Conservation (phyloP, 1,140 invertebrate species). For the Steinernema feltiae region DNA sequence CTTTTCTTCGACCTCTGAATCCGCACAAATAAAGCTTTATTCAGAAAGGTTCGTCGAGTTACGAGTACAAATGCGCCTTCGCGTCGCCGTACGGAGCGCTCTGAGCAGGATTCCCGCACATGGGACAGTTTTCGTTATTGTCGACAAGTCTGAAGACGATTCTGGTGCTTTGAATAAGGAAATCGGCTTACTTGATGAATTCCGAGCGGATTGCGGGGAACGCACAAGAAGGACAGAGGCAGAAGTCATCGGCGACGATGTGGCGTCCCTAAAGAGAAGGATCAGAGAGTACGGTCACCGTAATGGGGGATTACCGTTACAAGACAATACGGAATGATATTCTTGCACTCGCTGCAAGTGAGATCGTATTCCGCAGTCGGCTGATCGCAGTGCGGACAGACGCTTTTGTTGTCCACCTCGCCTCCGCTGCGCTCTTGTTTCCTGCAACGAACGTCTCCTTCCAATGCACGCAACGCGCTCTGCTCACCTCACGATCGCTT, state of each 20-base stretch:
- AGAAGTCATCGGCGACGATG: constrained; percentile 77
- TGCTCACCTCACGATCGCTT: constrained; percentile 71
- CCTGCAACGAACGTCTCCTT: constrained; percentile 54
- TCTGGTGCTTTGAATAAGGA: background rate
- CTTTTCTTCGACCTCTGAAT: background rate
- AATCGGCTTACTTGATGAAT: constrained; percentile 41
- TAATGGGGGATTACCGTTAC: constrained; percentile 69
- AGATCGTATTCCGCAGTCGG: constrained; percentile 71
- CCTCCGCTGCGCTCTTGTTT: constrained; percentile 63
- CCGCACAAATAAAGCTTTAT: background rate
- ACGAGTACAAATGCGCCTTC: background rate
- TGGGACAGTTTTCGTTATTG: constrained; percentile 28
- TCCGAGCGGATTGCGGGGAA: constrained; percentile 68
- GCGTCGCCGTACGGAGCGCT: background rate
- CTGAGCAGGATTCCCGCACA: constrained; percentile 24
- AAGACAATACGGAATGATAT: constrained; percentile 84
- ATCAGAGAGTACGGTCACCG: constrained; percentile 21
- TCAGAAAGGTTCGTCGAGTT: background rate
- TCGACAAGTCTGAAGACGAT: constrained; percentile 20
- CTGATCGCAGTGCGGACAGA: constrained; percentile 79
- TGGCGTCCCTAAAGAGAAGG: constrained; percentile 78
- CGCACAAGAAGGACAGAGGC: constrained; percentile 82
- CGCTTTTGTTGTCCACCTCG: constrained; percentile 62
- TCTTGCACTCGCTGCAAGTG: constrained; percentile 78
- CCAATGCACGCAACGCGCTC: background rate